Percentiles rank a stretch among this genome's conserved stretches.
Conservation (phyloP, 2,113 vertebrate species). For the Charina bottae region DNA sequence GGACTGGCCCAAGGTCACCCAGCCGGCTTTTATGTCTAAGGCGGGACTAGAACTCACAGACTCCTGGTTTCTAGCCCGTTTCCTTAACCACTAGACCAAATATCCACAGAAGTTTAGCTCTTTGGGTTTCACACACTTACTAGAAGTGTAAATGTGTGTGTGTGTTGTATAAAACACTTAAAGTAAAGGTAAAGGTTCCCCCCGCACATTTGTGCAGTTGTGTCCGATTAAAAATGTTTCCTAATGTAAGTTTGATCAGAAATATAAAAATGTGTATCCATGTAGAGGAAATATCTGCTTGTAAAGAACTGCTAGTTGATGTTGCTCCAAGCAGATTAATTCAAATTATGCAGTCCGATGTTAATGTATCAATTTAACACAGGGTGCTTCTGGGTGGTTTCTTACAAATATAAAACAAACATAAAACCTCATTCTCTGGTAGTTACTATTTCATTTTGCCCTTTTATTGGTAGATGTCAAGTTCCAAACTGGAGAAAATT, state of each 20-base stretch:
- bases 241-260: background rate
- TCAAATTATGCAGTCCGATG: background rate
- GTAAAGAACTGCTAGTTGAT: background rate
- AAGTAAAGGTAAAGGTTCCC: too few relatives aligned
- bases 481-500: conserved; percentile 46
- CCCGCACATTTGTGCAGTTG: too few relatives aligned
- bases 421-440: conserved; percentile 29
- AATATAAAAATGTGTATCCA: background rate
- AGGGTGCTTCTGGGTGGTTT: conserved; percentile 31
- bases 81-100: too few relatives aligned
- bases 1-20: too few relatives aligned
- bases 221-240: background rate
- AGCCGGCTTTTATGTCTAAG: too few relatives aligned
- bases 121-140: background rate
- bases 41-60: too few relatives aligned
- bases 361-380: conserved; percentile 8
- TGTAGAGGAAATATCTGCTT: background rate
- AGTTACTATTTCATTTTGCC: conserved; percentile 42
- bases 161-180: background rate
- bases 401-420: conserved; percentile 32
- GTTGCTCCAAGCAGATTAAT: background rate
- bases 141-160: background rate
- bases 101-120: background rate
- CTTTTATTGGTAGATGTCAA: conserved; percentile 52
- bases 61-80: too few relatives aligned